Base-by-base conservation (phyloP, 2,888 invertebrate species). In the Aphrophora alni region DNA sequence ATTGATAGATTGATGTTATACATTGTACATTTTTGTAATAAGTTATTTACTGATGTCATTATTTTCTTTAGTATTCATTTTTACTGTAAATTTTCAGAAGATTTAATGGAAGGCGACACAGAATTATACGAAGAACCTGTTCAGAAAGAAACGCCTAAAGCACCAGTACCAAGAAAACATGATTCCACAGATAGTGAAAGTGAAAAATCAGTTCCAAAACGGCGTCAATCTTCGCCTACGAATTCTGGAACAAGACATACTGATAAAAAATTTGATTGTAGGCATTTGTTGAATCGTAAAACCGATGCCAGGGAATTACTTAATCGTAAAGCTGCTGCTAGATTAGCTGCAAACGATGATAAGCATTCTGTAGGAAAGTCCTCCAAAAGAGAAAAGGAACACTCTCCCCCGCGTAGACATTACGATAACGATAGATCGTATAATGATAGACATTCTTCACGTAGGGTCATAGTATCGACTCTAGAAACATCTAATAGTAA, bases 261-360 rank as follows among this genome's bases (percentile, higher is more conserved):
- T 59, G 88, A 88, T 27, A 77, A 80, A 74, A 59, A 59, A 59
- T 21, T 59, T n/a, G 59, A 59, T 59, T n/a, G 21, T 21, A n/a
- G 59, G n/a, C 21, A 21, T 21, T 59, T 59, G 21, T 59, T 59
- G 14, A 59, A 59, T 21, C 59, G 59, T 59, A 59, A 59, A 21
- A 59, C 59, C 73, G 80, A 82, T 21, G 82, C 77, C 25, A 59
- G 80, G 72, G 82, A 80, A 38, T 69, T 80, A 69, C 75, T 80
- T 27, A 80, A 82, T 24, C 73, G 73, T 12, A 79, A 77, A 28
- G 77, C 76, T 26, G 80, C 79, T n/a, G 82, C 75, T 25, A 80
- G 80, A 73, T 59, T 71, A 33, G 77, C 72, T 24, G 70, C 72
- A n/a, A 1, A 71, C 21, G 59, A 59, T 59, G 21, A 21, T 21